phyloP scores from a whole-genome alignment of 2,797 vertebrate genomes.

The Schizopygopsis pylzovi region DNA sequence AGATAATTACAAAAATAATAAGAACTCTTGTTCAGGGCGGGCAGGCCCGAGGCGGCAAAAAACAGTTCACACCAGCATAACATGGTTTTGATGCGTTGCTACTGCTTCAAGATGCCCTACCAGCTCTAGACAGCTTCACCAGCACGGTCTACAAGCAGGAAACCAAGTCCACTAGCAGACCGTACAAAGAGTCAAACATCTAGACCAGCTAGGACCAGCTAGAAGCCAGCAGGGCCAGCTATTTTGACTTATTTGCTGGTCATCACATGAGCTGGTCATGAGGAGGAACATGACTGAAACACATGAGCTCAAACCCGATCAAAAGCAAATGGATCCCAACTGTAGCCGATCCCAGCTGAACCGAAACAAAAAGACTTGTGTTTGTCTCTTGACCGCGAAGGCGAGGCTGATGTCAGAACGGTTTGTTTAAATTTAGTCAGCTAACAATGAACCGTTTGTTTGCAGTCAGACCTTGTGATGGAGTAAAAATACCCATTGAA shows the following conservation, averaged over 20 bases:
- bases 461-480: not conserved
- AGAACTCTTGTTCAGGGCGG: not conserved
- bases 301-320: constrained; percentile 4
- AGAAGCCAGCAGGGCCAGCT: not conserved
- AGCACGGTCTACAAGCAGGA: not conserved
- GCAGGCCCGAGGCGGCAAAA: not conserved
- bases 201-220: not conserved
- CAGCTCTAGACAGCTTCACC: not conserved
- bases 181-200: not conserved
- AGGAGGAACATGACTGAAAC: not conserved
- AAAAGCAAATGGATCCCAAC: not conserved
- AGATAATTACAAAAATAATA: constrained; percentile 1
- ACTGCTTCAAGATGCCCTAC: not conserved
- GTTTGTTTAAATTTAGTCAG: constrained; percentile 39
- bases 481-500: not conserved
- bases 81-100: not conserved
- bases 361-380: not conserved
- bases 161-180: not conserved
- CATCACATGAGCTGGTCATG: not conserved
- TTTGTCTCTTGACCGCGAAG: not conserved
- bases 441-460: constrained; percentile 26
- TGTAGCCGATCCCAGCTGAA: not conserved
- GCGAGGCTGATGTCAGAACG: constrained; percentile 6
- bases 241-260: no score
- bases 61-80: not conserved